These are phyloP conservation scores for Ostrea denselamellosa DNA, from an alignment of 1,140 invertebrate genomes.

Conservation along the genomic window DNA sequence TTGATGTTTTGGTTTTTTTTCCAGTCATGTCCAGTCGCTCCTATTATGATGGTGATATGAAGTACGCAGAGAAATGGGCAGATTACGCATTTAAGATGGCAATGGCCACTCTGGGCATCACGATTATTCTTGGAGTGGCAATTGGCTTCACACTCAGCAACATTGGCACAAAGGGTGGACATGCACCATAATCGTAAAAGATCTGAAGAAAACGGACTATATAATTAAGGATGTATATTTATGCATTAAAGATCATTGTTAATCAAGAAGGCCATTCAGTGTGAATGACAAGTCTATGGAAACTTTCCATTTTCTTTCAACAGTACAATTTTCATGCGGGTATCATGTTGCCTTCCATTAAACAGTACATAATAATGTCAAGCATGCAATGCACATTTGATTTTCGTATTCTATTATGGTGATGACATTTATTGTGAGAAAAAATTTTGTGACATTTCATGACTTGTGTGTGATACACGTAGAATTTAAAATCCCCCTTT, in stretches of 20 bases:
- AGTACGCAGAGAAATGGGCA: conserved; percentile 72
- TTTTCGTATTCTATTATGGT: neutral
- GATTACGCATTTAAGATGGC: conserved; percentile 69
- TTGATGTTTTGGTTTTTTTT: conserved; percentile 50
- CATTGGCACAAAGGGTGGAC: conserved; percentile 64
- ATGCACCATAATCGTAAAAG: conserved; percentile 46
- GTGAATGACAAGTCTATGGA: neutral
- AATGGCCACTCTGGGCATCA: conserved; percentile 69
- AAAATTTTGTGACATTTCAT: neutral
- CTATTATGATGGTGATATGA: conserved; percentile 69
- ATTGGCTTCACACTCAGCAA: conserved; percentile 70
- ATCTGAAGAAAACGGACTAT: neutral
- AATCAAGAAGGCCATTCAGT: neutral
- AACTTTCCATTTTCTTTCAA: neutral
- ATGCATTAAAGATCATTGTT: neutral
- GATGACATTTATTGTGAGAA: neutral
- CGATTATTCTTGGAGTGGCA: conserved; percentile 67
- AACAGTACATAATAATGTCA: neutral
- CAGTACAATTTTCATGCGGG: neutral
- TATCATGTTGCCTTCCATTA: neutral
- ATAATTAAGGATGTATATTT: neutral
- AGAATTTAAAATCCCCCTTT: no score
- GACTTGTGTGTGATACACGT: neutral
- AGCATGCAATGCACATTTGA: no score
- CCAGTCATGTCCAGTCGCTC: conserved; percentile 71